These are phyloP conservation scores for Acipenser ruthenus DNA, from an alignment of 2,797 vertebrate genomes.

Conservation along the genomic window DNA sequence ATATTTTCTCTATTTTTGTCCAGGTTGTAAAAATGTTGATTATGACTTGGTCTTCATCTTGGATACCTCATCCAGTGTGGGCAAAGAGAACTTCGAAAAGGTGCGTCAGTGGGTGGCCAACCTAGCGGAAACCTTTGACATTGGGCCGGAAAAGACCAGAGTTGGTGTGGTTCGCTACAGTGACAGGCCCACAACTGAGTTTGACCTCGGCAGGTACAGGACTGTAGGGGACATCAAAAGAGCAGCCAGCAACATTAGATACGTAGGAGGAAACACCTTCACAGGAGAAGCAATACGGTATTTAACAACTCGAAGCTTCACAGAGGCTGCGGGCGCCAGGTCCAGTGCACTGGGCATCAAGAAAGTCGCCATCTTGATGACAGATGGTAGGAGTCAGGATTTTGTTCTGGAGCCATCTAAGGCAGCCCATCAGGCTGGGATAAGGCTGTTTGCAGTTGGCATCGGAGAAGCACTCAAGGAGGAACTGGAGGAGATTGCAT, in stretches of 20 bases:
- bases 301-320: constrained; percentile 80
- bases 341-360: constrained; percentile 67
- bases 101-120: constrained; percentile 93
- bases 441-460: constrained; percentile 90
- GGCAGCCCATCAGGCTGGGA: constrained; percentile 72
- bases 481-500: constrained; percentile 91
- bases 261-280: constrained; percentile 86
- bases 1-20: constrained; percentile 12
- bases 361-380: constrained; percentile 89
- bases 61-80: constrained; percentile 93
- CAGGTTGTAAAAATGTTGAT: constrained; percentile 94
- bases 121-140: constrained; percentile 90
- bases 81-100: constrained; percentile 92
- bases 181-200: constrained; percentile 74
- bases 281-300: constrained; percentile 90
- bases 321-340: constrained; percentile 69
- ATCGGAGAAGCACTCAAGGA: constrained; percentile 86
- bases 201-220: constrained; percentile 70
- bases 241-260: constrained; percentile 76
- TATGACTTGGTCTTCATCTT: constrained; percentile 92
- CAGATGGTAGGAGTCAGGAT: constrained; percentile 93
- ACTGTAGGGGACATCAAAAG: constrained; percentile 71
- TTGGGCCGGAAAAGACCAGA: constrained; percentile 76
- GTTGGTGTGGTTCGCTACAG: constrained; percentile 93
- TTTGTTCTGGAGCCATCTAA: constrained; percentile 78